These are phyloP conservation scores for Prolemur simus DNA, from an alignment of 2,113 vertebrate genomes.

Conservation along the genomic window DNA sequence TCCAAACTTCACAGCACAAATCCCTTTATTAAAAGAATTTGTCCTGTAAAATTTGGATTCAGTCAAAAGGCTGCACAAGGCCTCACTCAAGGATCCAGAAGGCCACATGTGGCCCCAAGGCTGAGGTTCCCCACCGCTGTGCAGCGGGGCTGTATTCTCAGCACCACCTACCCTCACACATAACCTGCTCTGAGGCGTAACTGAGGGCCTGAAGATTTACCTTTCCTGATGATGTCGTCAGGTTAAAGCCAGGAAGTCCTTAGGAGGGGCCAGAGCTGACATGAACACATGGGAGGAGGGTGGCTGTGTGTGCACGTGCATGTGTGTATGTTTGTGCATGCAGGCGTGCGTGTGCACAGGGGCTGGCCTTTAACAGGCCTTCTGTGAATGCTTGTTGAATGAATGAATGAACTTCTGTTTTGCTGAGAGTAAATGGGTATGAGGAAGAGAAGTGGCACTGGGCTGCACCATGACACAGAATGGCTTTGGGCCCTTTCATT, in stretches of 20 bases:
- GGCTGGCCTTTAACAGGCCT: background rate
- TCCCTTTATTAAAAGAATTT: too few relatives aligned
- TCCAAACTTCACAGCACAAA: too few relatives aligned
- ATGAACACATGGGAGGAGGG: background rate
- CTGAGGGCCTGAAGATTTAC: background rate
- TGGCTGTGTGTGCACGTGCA: background rate
- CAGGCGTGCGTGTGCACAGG: background rate
- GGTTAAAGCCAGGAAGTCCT: background rate
- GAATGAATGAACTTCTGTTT: background rate
- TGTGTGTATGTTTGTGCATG: accelerated
- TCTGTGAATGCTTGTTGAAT: background rate
- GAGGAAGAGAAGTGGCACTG: background rate
- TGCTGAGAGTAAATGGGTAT: background rate
- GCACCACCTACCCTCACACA: too few relatives aligned
- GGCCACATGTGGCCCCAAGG: too few relatives aligned
- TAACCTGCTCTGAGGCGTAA: background rate
- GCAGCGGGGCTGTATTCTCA: background rate
- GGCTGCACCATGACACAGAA: background rate
- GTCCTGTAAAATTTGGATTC: too few relatives aligned
- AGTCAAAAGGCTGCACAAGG: too few relatives aligned
- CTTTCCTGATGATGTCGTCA: background rate
- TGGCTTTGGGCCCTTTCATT: background rate
- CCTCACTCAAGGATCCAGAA: too few relatives aligned
- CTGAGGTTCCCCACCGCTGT: too few relatives aligned
- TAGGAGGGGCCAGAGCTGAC: too few relatives aligned